Conservation (phyloP, 2,113 vertebrate species). For the Lampris incognitus region DNA sequence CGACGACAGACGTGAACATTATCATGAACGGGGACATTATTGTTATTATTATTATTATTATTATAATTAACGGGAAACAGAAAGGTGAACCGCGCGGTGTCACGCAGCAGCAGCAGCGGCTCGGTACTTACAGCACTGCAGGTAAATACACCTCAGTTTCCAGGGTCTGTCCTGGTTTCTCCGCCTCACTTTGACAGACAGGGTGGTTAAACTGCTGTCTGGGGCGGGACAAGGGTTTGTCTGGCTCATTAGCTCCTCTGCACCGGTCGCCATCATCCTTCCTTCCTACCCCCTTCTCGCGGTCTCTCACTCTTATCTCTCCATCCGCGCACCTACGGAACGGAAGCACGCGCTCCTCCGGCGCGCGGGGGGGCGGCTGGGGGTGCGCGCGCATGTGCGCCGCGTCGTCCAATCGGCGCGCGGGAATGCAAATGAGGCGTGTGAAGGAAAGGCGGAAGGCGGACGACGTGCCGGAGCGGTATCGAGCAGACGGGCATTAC, state of each 20-base stretch:
- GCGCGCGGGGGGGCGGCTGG: background rate
- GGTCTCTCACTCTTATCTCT: conserved; percentile 8
- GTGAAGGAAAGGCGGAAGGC: background rate
- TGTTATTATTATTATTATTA: too few relatives aligned
- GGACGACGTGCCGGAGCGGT: background rate
- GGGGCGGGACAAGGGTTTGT: conserved; percentile 42
- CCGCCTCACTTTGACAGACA: conserved; percentile 71
- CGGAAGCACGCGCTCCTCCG: conserved; percentile 38
- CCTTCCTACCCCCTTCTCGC: background rate
- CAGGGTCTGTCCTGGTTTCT: conserved; percentile 70
- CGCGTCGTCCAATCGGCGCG: too few relatives aligned
- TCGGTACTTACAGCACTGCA: conserved; percentile 83
- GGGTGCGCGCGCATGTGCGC: too few relatives aligned
- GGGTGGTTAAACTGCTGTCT: conserved; percentile 60
- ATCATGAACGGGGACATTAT: too few relatives aligned
- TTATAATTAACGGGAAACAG: background rate
- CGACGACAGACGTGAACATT: too few relatives aligned
- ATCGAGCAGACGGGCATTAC: background rate
- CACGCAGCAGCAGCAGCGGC: background rate
- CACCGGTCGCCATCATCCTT: conserved; percentile 74
- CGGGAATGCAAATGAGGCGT: too few relatives aligned
- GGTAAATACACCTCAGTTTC: conserved; percentile 77
- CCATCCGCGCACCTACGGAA: background rate
- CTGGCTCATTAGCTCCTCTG: conserved; percentile 66
- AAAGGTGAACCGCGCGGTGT: background rate